Evolutionary conservation across 1,140 invertebrate species (phyloP).

Genomic region (Halictus rubicundus): DNA sequence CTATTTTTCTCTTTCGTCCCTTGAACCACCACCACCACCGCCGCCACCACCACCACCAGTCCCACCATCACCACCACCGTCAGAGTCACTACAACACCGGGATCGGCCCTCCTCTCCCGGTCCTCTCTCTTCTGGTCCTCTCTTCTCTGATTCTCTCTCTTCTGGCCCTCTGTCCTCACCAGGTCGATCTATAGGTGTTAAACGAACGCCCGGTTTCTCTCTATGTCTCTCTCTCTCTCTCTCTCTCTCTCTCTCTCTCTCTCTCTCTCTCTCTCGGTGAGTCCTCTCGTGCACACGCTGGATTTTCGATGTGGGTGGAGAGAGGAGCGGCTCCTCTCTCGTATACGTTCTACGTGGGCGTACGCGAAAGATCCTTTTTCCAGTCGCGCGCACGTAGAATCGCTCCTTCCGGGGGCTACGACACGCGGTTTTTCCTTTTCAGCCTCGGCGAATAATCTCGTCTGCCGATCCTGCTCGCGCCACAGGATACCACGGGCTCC

Average conservation of each 20-base stretch:
- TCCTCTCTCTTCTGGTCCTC: slow-evolving; percentile 8
- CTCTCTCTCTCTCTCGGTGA: not conserved
- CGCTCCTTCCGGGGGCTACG: slow-evolving; percentile 47
- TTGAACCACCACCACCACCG: not conserved
- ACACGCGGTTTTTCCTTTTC: slow-evolving; percentile 40
- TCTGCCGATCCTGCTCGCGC: too few relatives aligned
- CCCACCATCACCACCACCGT: not conserved
- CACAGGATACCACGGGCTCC: too few relatives aligned
- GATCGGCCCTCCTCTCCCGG: not conserved
- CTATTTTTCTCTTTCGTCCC: not conserved
- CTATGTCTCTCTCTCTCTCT: not conserved
- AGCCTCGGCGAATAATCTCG: too few relatives aligned
- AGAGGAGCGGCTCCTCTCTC: too few relatives aligned
- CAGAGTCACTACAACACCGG: not conserved
- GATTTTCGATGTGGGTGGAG: not conserved
- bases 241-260: not conserved
- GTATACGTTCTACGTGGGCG: slow-evolving; percentile 9
- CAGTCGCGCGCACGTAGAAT: slow-evolving; percentile 22
- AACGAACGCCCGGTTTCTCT: slow-evolving; percentile 52
- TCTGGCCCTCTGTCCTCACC: slow-evolving; percentile 29
- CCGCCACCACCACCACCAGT: not conserved
- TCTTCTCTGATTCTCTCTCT: too few relatives aligned
- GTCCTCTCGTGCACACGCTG: not conserved
- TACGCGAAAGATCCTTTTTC: slow-evolving; percentile 50
- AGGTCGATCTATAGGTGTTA: slow-evolving; percentile 56